Percentiles rank a stretch among this genome's conserved stretches.
These are phyloP conservation scores for Bos javanicus DNA, from an alignment of 2,113 vertebrate species.

Conservation along the genomic window DNA sequence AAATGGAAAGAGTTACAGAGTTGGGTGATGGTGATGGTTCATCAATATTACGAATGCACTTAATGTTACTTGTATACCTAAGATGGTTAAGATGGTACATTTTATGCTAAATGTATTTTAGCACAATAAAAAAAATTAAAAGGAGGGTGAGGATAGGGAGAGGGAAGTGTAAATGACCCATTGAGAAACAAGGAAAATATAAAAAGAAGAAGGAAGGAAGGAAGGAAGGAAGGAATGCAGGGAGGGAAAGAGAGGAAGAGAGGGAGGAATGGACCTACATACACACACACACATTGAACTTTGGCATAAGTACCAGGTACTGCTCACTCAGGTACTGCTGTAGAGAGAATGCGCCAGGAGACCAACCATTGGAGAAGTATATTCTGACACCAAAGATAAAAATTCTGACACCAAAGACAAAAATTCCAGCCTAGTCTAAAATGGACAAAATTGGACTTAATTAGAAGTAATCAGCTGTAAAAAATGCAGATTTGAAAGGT, in stretches of 20 bases:
- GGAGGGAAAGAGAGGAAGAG: neutral
- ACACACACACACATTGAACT: neutral
- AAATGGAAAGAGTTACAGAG: neutral
- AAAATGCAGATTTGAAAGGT: neutral
- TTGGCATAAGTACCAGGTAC: neutral
- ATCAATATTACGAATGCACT: neutral
- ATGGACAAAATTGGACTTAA: conserved; percentile 12
- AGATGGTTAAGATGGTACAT: neutral
- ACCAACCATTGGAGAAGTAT: neutral
- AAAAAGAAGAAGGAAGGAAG: neutral
- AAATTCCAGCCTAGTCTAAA: neutral
- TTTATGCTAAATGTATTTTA: neutral
- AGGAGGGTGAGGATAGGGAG: neutral
- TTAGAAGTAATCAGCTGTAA: neutral
- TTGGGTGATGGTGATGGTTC: neutral
- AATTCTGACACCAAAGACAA: neutral
- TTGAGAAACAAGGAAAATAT: neutral
- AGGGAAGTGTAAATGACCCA: neutral
- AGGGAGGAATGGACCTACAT: neutral
- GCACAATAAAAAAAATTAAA: neutral
- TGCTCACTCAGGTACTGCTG: neutral
- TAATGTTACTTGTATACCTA: neutral
- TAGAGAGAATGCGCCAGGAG: neutral
- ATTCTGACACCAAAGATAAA: conserved; percentile 1
- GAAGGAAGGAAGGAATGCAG: neutral